phyloP scores from a whole-genome alignment of 2,888 invertebrate species.

The Cactoblastis cactorum region DNA sequence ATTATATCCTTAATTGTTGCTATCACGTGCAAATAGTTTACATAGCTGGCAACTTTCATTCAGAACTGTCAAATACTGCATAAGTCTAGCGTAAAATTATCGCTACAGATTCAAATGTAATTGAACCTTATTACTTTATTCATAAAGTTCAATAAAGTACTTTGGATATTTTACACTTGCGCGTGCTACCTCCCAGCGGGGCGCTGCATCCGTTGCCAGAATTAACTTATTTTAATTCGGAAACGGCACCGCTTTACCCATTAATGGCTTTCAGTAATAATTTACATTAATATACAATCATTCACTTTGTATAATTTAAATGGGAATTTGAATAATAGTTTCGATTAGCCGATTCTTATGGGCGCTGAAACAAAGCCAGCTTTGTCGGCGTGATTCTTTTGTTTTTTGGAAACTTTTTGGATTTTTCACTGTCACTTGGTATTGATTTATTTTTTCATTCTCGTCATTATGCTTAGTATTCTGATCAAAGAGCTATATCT shows the following conservation, averaged over 20 bases:
- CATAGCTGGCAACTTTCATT: neutral
- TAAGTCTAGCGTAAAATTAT: neutral
- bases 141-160: neutral
- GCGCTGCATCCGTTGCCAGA: conserved; percentile 67
- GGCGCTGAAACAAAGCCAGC: neutral
- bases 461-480: no score
- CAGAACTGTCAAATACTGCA: neutral
- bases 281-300: conserved; percentile 31
- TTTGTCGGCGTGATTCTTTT: neutral
- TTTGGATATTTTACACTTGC: neutral
- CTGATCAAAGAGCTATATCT: no score
- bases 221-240: conserved; percentile 73
- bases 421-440: no score
- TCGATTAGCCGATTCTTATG: conserved; percentile 3
- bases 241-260: conserved; percentile 42
- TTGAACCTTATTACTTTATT: neutral
- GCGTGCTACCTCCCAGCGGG: conserved; percentile 69
- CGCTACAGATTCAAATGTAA: neutral
- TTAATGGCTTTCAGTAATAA: conserved; percentile 31
- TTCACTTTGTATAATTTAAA: conserved; percentile 15
- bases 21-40: no score
- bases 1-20: no score
- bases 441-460: no score
- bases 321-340: conserved; percentile 2
- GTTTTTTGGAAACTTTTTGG: neutral